Evolutionary conservation across 2,888 invertebrate genomes (phyloP), one percentile per base, ranked within the genome.

Genomic region (Pheosia gnoma): DNA sequence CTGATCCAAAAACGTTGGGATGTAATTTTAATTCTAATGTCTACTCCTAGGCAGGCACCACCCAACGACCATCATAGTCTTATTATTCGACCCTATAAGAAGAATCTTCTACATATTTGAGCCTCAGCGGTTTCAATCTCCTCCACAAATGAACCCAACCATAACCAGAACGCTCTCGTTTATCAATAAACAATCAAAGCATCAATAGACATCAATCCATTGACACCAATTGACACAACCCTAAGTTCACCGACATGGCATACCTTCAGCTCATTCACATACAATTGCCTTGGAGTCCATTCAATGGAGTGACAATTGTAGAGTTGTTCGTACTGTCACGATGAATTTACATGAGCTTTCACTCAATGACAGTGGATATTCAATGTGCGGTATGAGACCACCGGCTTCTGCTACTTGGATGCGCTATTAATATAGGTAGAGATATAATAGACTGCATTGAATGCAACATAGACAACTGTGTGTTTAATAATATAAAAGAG

Each of bases 211-310:
- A 71, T 68, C 57, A 62, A 76, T 74, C 66, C 63, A 79, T 80
- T 81, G 77, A 76, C 75, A 72, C 66, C 80, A 80, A 82, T 82
- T 78, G 79, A 80, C 75, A 68, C 62, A 60, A 73, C 75, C 71
- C 75, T 71, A 70, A 69, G 82, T 78, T 80, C 80, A 77, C 67
- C 68, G 77, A 79, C 82, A 72, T 63, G 13, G 41, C 57, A 61
- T 64, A 69, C 70, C 75, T 79, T 69, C 63, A 61, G 70, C 69
- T 73, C 75, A 79, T 80, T 82, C 77, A 76, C 59, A 74, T 71
- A 74, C 71, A 77, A 77, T 73, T 63, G 65, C 68, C 65, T 62
- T 67, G 64, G 57, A 59, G 56, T 59, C 59, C 60, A 75, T 70
- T 78, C 63, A 70, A 71, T 62, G 65, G 39, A 7, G 25, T 4